Conservation (phyloP, 2,797 vertebrate genomes). For the Gallinago solitaria region DNA sequence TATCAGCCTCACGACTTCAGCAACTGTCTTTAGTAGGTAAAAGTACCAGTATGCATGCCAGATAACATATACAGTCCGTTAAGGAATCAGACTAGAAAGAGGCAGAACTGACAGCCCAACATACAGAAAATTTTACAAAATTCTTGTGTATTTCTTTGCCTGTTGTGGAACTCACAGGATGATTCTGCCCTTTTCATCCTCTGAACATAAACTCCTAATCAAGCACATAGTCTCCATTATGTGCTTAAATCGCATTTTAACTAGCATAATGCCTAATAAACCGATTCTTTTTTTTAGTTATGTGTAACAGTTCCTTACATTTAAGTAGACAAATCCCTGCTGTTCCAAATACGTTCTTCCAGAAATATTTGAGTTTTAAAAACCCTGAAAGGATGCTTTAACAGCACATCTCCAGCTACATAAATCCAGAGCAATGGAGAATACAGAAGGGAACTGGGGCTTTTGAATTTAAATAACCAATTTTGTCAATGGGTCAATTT, state of each 20-base stretch:
- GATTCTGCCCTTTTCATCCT: neutral
- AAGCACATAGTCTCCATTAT: neutral
- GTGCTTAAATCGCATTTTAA: neutral
- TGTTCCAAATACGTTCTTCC: neutral
- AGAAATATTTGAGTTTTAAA: slow-evolving; percentile 32
- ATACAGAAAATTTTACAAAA: neutral
- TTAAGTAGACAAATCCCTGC: neutral
- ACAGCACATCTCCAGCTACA: neutral
- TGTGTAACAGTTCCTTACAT: neutral
- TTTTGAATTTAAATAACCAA: slow-evolving; percentile 65
- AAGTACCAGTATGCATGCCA: neutral
- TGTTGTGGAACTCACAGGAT: neutral
- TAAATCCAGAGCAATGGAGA: neutral
- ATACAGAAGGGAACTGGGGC: neutral
- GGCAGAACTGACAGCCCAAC: neutral
- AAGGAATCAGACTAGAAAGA: neutral
- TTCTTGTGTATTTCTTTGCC: neutral
- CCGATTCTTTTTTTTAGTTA: neutral
- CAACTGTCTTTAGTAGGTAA: neutral
- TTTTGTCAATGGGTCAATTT: slow-evolving; percentile 68
- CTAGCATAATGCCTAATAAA: neutral
- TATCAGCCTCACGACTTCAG: neutral
- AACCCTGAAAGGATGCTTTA: neutral
- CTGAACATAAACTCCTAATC: neutral
- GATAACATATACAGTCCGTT: neutral